phyloP scores from a whole-genome alignment of 2,113 vertebrate genomes.

The Tringa solitaria region DNA sequence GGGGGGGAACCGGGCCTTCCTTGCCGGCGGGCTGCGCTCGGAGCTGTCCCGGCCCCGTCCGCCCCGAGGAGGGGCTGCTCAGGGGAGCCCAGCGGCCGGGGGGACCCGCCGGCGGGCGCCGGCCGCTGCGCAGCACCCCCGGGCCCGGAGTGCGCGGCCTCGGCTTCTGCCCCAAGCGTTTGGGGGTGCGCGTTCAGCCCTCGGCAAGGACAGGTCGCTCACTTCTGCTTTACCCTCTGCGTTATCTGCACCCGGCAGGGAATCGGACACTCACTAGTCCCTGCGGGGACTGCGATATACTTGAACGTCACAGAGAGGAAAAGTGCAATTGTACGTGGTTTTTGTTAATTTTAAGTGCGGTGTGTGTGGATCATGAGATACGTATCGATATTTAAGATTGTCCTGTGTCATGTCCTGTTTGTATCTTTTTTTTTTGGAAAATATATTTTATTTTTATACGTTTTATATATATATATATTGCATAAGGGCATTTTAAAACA shows the following conservation, averaged over 20 bases:
- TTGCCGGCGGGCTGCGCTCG: background rate
- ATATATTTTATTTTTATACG: constrained; percentile 96
- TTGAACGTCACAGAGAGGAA: constrained; percentile 93
- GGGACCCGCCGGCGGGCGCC: constrained; percentile 46
- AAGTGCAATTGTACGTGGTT: constrained; percentile 88
- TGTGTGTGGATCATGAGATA: constrained; percentile 81
- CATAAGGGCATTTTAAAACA: constrained; percentile 92
- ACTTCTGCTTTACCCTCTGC: constrained; percentile 63
- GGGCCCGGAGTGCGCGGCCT: background rate
- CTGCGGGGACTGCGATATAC: constrained; percentile 84
- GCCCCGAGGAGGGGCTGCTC: background rate
- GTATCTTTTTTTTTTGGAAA: constrained; percentile 79
- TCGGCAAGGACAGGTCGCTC: background rate
- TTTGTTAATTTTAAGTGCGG: constrained; percentile 68
- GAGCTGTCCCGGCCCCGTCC: background rate
- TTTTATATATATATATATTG: constrained; percentile 74
- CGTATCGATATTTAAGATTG: constrained; percentile 88
- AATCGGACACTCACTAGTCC: constrained; percentile 74
- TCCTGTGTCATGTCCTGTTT: constrained; percentile 76
- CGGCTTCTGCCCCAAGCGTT: background rate
- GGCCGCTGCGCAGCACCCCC: background rate
- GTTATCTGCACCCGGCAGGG: constrained; percentile 63
- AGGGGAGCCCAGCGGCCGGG: background rate
- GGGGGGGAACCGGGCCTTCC: background rate
- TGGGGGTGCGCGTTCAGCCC: background rate